Base-by-base conservation (phyloP, 2,113 vertebrate genomes). In the Spea multiplicata region DNA sequence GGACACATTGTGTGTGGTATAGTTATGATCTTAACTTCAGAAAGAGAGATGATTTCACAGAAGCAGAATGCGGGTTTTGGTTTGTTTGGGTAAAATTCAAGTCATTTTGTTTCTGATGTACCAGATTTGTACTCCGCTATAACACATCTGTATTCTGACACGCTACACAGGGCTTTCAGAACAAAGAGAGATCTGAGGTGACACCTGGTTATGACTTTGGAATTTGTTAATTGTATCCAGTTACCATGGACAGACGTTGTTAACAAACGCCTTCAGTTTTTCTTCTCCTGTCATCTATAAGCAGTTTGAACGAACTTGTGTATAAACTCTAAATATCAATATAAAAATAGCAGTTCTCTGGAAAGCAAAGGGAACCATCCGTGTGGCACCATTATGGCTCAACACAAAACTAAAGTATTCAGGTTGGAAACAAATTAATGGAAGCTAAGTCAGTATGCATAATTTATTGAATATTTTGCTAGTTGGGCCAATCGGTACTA, bases 1-100 rank as follows among this genome's bases (percentile, higher is more conserved):
- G 52, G 1, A 1, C 66, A 30, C 66, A 8, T 67, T 44, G 65
- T 77, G 75, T 77, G 75, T 77, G 75, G 75, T 66, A 70, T 70
- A 50, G 48, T 61, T 49, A 7, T 14, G 44, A 62, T 77, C 62
- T 59, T 62, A 62, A 71, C 75, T 17, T 67, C 30, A 44, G 55
- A 49, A 77, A 30, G 5, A 30, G 5, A 76, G 53, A 76, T 69
- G 52, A 76, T 61, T 76, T 70, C 53, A 70, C 46, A 44, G 66
- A 2, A 30, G 45, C 10, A 70, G 66, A 14, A 62, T 70, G 67
- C 55, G 49, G 55, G 48, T 65, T 55, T 70, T 52, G 44, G 69
- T 75, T 16, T 52, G 44, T 62, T 44, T 71, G 47, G 14, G 44
- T 62, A 12, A 46, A 57, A 75, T 74, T 30, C 44, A 59, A 45